These are phyloP conservation scores for Drosophila littoralis DNA, from an alignment of 1,140 invertebrate species.

Conservation along the genomic window DNA sequence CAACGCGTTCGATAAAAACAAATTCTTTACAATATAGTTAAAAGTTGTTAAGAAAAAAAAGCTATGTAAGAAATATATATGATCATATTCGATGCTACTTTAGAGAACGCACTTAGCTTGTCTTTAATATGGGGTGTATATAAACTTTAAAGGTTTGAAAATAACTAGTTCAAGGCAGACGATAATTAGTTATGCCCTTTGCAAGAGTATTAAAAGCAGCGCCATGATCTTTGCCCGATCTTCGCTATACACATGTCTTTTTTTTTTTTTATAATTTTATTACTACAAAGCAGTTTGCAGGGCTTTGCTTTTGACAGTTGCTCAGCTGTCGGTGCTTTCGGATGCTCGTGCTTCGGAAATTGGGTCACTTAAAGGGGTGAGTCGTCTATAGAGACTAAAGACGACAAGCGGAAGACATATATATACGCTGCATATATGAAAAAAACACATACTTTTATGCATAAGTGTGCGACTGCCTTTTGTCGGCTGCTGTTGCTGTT, in stretches of 20 bases:
- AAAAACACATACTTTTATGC: slow-evolving; percentile 18
- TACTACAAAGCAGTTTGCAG: slow-evolving; percentile 8
- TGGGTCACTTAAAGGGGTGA: slow-evolving; percentile 55
- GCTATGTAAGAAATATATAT: neutral
- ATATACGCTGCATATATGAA: neutral
- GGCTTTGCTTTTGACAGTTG: slow-evolving; percentile 37
- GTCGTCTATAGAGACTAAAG: slow-evolving; percentile 8
- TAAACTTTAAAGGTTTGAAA: too few relatives aligned
- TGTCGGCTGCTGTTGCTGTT: slow-evolving; percentile 29
- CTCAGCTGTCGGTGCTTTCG: slow-evolving; percentile 38
- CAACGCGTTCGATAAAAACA: too few relatives aligned
- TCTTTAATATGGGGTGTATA: too few relatives aligned
- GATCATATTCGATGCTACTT: too few relatives aligned
- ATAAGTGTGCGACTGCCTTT: slow-evolving; percentile 20
- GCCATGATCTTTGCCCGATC: slow-evolving; percentile 6
- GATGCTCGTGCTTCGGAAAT: slow-evolving; percentile 44
- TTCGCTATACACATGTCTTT: slow-evolving; percentile 1
- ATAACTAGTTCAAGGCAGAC: too few relatives aligned
- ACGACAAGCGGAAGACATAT: slow-evolving; percentile 46
- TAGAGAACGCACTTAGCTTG: too few relatives aligned
- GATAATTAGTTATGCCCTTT: neutral
- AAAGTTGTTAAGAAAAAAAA: neutral
- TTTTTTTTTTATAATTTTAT: slow-evolving; percentile 17
- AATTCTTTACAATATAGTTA: too few relatives aligned
- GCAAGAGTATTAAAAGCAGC: neutral